Evolutionary conservation across 2,888 invertebrate genomes (phyloP).

Genomic region (Saturnia japonica): DNA sequence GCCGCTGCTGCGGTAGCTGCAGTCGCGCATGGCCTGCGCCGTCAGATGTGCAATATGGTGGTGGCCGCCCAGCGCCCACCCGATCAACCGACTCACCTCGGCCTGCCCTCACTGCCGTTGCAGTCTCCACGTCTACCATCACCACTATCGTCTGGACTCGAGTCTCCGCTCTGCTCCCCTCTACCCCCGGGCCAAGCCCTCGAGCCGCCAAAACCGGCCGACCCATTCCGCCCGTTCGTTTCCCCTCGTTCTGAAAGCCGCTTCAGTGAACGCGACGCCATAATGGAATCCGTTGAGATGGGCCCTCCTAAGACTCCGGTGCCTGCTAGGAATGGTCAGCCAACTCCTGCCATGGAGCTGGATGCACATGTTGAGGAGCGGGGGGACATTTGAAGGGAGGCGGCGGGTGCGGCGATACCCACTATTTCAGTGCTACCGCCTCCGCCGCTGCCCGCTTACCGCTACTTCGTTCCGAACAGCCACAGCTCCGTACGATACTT

Average conservation of each 20-base stretch:
- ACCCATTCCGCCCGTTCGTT: slow-evolving; percentile 81
- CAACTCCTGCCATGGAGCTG: slow-evolving; percentile 68
- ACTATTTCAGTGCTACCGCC: slow-evolving; percentile 38
- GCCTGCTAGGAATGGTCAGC: slow-evolving; percentile 60
- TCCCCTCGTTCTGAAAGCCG: slow-evolving; percentile 83
- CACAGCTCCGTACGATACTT: slow-evolving; percentile 71
- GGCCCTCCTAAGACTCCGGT: slow-evolving; percentile 70
- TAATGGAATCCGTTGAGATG: slow-evolving; percentile 67
- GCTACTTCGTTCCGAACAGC: slow-evolving; percentile 73
- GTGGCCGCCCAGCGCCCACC: slow-evolving; percentile 79
- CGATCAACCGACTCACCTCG: slow-evolving; percentile 76
- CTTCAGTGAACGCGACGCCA: slow-evolving; percentile 85
- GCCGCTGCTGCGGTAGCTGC: slow-evolving; percentile 93
- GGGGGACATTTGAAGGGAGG: slow-evolving; percentile 78
- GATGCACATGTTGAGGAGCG: slow-evolving; percentile 83
- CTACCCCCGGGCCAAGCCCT: slow-evolving; percentile 85
- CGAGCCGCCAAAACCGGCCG: slow-evolving; percentile 80
- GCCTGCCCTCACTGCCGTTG: slow-evolving; percentile 64
- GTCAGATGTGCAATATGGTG: slow-evolving; percentile 93
- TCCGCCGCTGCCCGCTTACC: slow-evolving; percentile 72
- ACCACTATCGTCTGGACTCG: slow-evolving; percentile 82
- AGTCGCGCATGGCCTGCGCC: slow-evolving; percentile 91
- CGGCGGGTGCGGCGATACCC: slow-evolving; percentile 63
- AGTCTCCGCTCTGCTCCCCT: slow-evolving; percentile 84
- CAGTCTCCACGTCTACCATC: slow-evolving; percentile 76